Evolutionary conservation across 2,113 vertebrate genomes (phyloP).

Genomic region (Leptobrachium ailaonicum): DNA sequence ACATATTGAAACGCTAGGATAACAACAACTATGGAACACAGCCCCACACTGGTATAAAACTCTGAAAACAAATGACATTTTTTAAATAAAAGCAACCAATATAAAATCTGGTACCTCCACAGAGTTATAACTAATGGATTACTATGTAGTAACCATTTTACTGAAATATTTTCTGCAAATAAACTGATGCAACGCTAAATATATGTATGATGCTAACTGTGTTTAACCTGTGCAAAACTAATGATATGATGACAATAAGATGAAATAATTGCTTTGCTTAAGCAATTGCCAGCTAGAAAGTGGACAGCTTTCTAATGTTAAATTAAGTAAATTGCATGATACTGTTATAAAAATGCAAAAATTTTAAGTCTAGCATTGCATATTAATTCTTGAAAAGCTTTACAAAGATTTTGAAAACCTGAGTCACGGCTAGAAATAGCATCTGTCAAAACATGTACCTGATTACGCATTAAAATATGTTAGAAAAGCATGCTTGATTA

Average conservation of each 20-base stretch:
- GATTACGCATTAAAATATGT: constrained; percentile 5
- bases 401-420: constrained; percentile 26
- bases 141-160: constrained; percentile 39
- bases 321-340: constrained; percentile 35
- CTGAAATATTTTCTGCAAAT: constrained; percentile 31
- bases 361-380: constrained; percentile 5
- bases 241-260: constrained; percentile 47
- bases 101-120: constrained; percentile 33
- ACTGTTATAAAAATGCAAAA: constrained; percentile 8
- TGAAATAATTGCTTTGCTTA: constrained; percentile 44
- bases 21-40: no score
- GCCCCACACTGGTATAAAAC: constrained; percentile 5
- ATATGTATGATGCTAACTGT: constrained; percentile 46
- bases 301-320: constrained; percentile 38
- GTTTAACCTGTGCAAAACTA: constrained; percentile 46
- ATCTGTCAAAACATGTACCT: constrained; percentile 31
- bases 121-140: constrained; percentile 29
- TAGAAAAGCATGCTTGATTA: not conserved
- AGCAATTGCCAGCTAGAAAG: constrained; percentile 36
- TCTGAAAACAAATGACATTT: constrained; percentile 22
- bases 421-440: constrained; percentile 15
- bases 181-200: constrained; percentile 33
- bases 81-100: constrained; percentile 37
- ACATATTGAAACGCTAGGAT: no score
- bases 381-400: constrained; percentile 17